phyloP scores from a whole-genome alignment of 2,113 vertebrate species.

The Rousettus leschenaultii region DNA sequence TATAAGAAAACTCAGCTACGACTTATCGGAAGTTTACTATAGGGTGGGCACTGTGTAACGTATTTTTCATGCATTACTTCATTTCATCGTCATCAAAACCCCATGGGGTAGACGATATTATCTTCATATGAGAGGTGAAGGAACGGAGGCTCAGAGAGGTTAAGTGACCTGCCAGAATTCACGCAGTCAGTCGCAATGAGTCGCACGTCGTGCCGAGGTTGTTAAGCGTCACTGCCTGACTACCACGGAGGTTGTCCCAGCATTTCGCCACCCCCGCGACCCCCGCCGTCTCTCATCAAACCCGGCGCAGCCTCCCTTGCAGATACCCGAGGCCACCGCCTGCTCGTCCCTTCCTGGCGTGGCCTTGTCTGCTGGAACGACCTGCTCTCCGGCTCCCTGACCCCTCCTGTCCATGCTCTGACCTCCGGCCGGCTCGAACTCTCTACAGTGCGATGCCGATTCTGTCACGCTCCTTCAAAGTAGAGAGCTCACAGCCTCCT shows the following conservation, averaged over 20 bases:
- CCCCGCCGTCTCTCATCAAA: not conserved
- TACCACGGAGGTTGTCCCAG: not conserved
- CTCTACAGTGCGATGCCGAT: fast-evolving
- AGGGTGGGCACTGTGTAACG: not conserved
- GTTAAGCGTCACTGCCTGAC: not conserved
- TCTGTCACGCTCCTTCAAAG: not conserved
- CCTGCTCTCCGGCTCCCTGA: not conserved
- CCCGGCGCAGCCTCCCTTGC: not conserved
- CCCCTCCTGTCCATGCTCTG: not conserved
- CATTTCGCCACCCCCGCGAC: too few species aligned
- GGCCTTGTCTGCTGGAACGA: not conserved
- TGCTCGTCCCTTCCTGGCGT: too few species aligned
- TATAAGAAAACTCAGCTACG: not conserved
- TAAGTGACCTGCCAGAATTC: not conserved
- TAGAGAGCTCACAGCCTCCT: fast-evolving
- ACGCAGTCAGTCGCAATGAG: not conserved
- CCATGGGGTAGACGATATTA: not conserved
- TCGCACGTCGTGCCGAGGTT: not conserved
- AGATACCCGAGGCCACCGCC: not conserved
- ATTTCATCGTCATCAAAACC: not conserved
- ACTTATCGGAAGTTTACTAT: not conserved
- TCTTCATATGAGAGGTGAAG: not conserved
- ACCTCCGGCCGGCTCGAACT: not conserved
- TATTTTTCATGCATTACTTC: not conserved
- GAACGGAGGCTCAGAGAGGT: not conserved